Percentiles rank a stretch among this genome's conserved stretches.
Conservation (phyloP, 2,888 invertebrate genomes). For the Caenorhabditis sulstoni region DNA sequence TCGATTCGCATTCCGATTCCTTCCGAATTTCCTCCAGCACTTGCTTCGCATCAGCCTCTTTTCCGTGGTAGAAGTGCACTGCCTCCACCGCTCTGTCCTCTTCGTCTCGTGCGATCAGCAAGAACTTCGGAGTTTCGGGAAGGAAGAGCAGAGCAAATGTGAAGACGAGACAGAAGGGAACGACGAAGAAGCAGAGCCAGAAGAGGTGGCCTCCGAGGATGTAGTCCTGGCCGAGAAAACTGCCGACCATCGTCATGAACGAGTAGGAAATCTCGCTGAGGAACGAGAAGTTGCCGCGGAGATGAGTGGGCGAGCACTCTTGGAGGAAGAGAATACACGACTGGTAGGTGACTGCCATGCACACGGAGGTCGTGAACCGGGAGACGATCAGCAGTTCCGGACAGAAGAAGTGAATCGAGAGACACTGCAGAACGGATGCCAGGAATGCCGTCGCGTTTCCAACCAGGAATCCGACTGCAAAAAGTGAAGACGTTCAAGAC, state of each 20-base stretch:
- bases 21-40: conserved; percentile 67
- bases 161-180: conserved; percentile 67
- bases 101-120: conserved; percentile 61
- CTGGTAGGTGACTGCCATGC: conserved; percentile 74
- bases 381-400: conserved; percentile 70
- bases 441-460: conserved; percentile 66
- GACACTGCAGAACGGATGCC: conserved; percentile 63
- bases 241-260: conserved; percentile 67
- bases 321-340: conserved; percentile 71
- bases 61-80: conserved; percentile 71
- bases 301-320: conserved; percentile 74
- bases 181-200: conserved; percentile 64
- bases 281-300: conserved; percentile 72
- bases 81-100: conserved; percentile 59
- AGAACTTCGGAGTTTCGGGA: conserved; percentile 74
- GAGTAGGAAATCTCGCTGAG: conserved; percentile 73
- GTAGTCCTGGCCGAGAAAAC: conserved; percentile 67
- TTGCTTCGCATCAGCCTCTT: conserved; percentile 54
- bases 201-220: conserved; percentile 68
- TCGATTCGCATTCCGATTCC: conserved; percentile 65
- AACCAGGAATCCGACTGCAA: conserved; percentile 70
- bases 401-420: conserved; percentile 59
- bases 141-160: conserved; percentile 66
- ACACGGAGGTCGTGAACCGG: conserved; percentile 69
- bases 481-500: neutral